Evolutionary conservation across 2,113 vertebrate genomes (phyloP), one percentile per base, ranked within the genome.

Genomic region (Mesoclemmys tuberculata): DNA sequence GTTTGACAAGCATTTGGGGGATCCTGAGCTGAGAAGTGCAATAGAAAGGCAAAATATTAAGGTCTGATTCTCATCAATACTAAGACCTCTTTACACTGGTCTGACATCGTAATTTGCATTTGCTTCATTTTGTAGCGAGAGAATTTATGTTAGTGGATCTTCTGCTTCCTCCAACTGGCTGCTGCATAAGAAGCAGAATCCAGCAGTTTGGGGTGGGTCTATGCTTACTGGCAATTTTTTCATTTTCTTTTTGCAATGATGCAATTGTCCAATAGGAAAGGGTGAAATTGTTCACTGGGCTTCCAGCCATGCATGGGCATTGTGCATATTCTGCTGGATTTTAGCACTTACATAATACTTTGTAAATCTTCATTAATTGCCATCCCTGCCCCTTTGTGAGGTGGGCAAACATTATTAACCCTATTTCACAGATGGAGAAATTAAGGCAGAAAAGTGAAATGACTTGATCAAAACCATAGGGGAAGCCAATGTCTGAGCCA

Each of bases 101-200:
- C 52, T 27, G n/a, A n/a, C 51, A 41, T 41, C 41, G 24, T n/a
- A 24, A n/a, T 81, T 38, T 55, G 24, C n/a, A 55, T 6, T n/a
- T 24, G 26, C 52, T 41, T 41, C 71, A 24, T 81, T 81, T 81
- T 54, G 80, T 54, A 55, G 14, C 52, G 29, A 51, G 29, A 79
- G 8, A 24, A 55, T 54, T 2, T 44, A 5, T 14, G 24, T 7
- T 48, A 41, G 10, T 54, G 0, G 0, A 4, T 1, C 26, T 16
- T 0, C 3, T 52, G 41, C 2, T 10, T 18, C 81, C 31, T 56
- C n/a, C 41, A 89, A 27, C 24, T 10, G 82, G 4, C 8, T 11
- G 6, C 49, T 79, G 46, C 0, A 1, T 52, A 64, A 11, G 68
- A 22, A 89, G 68, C 0, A 26, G 55, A 41, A 8, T n/a, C 51